Evolutionary conservation across 2,113 vertebrate genomes (phyloP).

Genomic region (Tiliqua scincoides): DNA sequence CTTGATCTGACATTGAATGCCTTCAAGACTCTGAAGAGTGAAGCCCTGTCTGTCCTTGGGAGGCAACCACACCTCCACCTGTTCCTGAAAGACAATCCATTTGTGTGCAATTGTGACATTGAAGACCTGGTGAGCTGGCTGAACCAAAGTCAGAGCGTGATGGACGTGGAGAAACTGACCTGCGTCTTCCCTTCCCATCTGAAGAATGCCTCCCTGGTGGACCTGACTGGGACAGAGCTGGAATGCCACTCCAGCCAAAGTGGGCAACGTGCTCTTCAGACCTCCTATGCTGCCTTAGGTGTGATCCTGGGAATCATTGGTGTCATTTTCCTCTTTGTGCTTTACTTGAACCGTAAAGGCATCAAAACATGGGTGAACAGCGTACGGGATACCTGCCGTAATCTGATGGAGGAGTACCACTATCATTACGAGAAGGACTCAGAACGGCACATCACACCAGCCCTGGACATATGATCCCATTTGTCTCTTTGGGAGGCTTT

Average conservation of each 20-base stretch:
- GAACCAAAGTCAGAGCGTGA: conserved; percentile 67
- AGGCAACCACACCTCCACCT: conserved; percentile 62
- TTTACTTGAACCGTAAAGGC: conserved; percentile 81
- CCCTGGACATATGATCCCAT: conserved; percentile 70
- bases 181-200: conserved; percentile 69
- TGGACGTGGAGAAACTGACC: conserved; percentile 66
- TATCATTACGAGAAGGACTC: conserved; percentile 82
- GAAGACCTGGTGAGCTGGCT: conserved; percentile 72
- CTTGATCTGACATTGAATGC: conserved; percentile 76
- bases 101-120: conserved; percentile 76
- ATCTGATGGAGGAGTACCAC: conserved; percentile 79
- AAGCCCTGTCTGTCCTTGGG: conserved; percentile 71
- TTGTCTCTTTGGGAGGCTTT: neutral
- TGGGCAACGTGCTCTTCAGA: conserved; percentile 71
- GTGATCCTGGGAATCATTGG: conserved; percentile 80
- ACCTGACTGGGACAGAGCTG: conserved; percentile 52
- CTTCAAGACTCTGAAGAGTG: conserved; percentile 62
- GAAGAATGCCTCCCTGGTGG: conserved; percentile 49
- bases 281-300: conserved; percentile 79
- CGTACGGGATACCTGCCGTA: conserved; percentile 74
- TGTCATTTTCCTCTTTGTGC: conserved; percentile 81
- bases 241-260: conserved; percentile 70
- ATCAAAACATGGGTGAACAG: conserved; percentile 80
- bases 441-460: conserved; percentile 70
- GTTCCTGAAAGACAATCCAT: conserved; percentile 77